Evolutionary conservation across 2,888 invertebrate genomes (phyloP), one percentile per base, ranked within the genome.

Genomic region (Matsumyia berberina): DNA sequence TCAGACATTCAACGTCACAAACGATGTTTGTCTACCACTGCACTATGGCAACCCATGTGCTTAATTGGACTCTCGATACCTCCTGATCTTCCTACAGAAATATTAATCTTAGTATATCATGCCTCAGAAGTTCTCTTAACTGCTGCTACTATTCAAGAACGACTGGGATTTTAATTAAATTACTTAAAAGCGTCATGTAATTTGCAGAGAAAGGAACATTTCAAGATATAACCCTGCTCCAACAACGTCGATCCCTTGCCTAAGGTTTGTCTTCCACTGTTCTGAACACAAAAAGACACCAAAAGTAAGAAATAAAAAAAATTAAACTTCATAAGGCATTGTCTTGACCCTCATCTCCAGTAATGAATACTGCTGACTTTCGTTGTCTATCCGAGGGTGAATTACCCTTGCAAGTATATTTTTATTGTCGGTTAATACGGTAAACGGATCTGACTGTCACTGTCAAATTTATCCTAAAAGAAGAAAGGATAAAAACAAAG

Each of bases 281-380:
- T 11, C 37, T 12, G 24, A 33, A 7, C 24, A 33, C 35, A 33
- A 33, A 31, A 5, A 11, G 37, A 15, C 15, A 51, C n/a, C n/a
- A 53, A 39, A 31, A 29, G 51, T 39, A 24, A 11, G 46, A 51
- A 51, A 29, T 66, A 37, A 53, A 12, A 9, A 39, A 37, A 67
- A 39, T 67, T 29, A 67, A 53, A 42, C 53, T 53, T 67, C 29
- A 53, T 53, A 53, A 53, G 29, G 7, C 35, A 3, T 17, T 24
- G 31, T 31, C 37, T 9, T 37, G 4, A 9, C 11, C 62, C n/a
- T 39, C 8, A 17, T 55, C 15, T 29, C 42, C 44, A 17, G 35
- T 17, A 64, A 37, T 24, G 31, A 49, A 15, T 46, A 39, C 33
- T 17, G 8, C 29, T 60, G 60, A 42, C 42, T 39, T 44, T 60